A percentile compares a stretch with the other conserved stretches of the same genome.
phyloP scores from a whole-genome alignment of 2,113 vertebrate species.

The Hippotragus niger region DNA sequence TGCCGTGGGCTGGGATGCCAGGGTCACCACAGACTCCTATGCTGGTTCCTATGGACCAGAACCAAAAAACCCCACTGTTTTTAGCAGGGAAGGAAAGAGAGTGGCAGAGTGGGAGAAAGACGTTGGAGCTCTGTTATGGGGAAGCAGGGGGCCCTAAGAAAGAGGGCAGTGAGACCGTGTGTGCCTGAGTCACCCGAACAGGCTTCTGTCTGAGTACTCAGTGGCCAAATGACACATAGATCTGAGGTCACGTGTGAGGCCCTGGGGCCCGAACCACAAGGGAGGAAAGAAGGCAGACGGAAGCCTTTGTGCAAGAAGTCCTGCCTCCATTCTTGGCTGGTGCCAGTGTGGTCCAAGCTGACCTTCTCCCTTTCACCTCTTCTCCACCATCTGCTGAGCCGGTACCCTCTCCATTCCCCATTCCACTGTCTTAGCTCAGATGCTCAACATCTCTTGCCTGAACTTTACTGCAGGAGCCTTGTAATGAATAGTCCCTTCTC shows the following conservation, averaged over 20 bases:
- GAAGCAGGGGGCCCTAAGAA: not conserved
- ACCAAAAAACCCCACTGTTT: not conserved
- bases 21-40: constrained; percentile 92
- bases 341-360: not conserved
- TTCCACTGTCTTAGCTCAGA: not conserved
- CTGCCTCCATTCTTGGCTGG: not conserved
- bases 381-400: not conserved
- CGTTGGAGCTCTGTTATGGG: not conserved
- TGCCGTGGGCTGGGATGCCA: constrained; percentile 91
- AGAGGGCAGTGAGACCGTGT: not conserved
- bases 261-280: not conserved
- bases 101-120: not conserved
- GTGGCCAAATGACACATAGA: not conserved
- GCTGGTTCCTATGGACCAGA: constrained; percentile 84
- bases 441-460: not conserved
- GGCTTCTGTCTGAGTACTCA: not conserved
- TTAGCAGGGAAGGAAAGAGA: not conserved
- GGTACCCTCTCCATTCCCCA: rapidly evolving
- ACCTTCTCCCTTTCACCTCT: not conserved
- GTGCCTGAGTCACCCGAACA: no score
- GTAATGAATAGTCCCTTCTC: not conserved
- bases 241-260: not conserved
- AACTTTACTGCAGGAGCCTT: not conserved
- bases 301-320: not conserved
- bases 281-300: not conserved